phyloP scores from a whole-genome alignment of 2,113 vertebrate species.

The Gobius niger region DNA sequence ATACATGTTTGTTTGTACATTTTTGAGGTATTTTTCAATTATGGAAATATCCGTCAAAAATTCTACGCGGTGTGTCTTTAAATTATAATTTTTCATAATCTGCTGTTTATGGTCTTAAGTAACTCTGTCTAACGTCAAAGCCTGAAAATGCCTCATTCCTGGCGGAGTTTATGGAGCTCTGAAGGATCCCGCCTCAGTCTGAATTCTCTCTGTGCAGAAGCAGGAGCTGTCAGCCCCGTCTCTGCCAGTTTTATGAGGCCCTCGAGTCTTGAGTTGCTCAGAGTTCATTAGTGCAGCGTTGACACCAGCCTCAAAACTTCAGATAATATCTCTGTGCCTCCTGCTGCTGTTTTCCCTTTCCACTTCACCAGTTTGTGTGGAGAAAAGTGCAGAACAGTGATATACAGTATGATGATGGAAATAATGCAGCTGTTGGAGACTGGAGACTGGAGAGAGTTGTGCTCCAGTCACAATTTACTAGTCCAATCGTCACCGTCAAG shows the following conservation, averaged over 20 bases:
- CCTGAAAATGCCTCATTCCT: constrained; percentile 16
- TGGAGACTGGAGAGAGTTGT: no score
- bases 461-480: no score
- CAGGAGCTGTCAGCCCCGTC: constrained; percentile 16
- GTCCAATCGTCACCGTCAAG: no score
- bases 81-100: no score
- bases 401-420: background rate
- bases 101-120: no score
- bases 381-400: background rate
- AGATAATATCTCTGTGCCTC: background rate
- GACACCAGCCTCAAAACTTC: constrained; percentile 21
- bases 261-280: background rate
- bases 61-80: no score
- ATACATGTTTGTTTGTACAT: no score
- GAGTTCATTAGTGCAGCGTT: constrained; percentile 38
- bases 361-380: background rate
- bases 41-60: no score
- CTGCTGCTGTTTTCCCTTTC: background rate
- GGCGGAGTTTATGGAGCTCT: constrained; percentile 16
- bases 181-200: constrained; percentile 3
- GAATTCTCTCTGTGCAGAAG: background rate
- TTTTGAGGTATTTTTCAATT: no score
- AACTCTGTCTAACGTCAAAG: constrained; percentile 10
- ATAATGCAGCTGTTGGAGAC: no score
- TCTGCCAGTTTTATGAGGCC: constrained; percentile 15